Conservation (phyloP, 2,113 vertebrate genomes). For the Dasyurus viverrinus region DNA sequence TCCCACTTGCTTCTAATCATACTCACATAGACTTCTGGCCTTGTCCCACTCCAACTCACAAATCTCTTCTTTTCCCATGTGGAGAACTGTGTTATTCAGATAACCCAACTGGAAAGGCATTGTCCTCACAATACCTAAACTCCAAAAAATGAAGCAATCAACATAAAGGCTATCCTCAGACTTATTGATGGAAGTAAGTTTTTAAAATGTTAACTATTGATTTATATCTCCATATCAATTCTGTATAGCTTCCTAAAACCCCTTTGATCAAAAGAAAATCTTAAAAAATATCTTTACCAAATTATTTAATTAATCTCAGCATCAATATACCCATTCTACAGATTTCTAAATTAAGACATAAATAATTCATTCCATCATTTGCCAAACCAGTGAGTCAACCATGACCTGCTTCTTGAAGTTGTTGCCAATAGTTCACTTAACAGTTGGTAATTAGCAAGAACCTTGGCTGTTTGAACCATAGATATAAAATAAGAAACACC, state of each 20-base stretch:
- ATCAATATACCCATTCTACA: not conserved
- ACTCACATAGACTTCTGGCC: not conserved
- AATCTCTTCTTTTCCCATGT: not conserved
- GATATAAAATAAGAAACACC: conserved; percentile 23
- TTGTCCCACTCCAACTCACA: not conserved
- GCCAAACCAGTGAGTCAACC: conserved; percentile 1
- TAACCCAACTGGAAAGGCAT: not conserved
- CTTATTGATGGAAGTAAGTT: not conserved
- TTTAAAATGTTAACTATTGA: not conserved
- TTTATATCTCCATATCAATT: not conserved
- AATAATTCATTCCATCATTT: not conserved
- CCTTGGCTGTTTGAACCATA: not conserved
- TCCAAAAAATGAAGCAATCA: not conserved
- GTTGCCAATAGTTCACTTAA: conserved; percentile 18
- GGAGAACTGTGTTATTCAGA: not conserved
- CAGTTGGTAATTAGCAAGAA: conserved; percentile 28
- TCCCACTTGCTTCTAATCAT: not conserved
- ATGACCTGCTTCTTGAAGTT: conserved; percentile 23
- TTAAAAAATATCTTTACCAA: not conserved
- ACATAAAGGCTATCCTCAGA: not conserved
- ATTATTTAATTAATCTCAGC: not conserved
- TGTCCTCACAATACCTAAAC: not conserved
- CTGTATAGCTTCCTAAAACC: not conserved
- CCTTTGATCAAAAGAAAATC: not conserved
- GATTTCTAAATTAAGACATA: conserved; percentile 16